Conservation (phyloP, 2,113 vertebrate species). For the Cygnus buccinator region DNA sequence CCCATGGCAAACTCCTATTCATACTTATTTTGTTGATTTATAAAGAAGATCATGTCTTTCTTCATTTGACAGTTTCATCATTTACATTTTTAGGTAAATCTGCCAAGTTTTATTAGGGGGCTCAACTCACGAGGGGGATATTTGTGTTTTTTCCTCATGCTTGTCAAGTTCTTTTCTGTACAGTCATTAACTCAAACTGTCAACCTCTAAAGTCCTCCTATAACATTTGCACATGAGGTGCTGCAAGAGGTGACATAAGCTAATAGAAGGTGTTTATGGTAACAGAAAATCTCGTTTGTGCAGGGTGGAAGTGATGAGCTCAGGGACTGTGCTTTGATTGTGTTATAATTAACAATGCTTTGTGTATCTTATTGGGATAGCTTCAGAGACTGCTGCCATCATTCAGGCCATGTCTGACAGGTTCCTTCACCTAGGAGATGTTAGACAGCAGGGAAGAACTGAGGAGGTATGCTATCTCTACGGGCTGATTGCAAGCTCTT, state of each 20-base stretch:
- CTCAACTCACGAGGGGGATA: too few species aligned
- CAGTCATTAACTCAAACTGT: too few species aligned
- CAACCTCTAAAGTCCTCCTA: too few species aligned
- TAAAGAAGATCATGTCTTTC: too few species aligned
- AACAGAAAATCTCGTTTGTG: constrained; percentile 65
- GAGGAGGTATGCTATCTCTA: background rate
- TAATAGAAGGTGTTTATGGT: constrained; percentile 56
- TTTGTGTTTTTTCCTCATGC: too few species aligned
- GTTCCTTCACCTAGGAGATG: constrained; percentile 23
- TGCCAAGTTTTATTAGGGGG: too few species aligned
- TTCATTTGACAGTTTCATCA: too few species aligned
- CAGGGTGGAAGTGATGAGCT: background rate
- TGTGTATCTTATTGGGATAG: constrained; percentile 49
- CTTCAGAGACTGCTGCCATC: constrained; percentile 19
- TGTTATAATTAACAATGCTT: constrained; percentile 47
- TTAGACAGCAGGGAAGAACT: constrained; percentile 24
- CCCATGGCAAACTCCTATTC: too few species aligned
- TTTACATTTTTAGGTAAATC: too few species aligned
- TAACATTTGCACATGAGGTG: background rate
- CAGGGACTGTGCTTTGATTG: constrained; percentile 48
- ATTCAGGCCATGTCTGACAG: background rate
- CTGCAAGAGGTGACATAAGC: constrained; percentile 46
- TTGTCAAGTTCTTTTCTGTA: too few species aligned
- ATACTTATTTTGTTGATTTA: too few species aligned
- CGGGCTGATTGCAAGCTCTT: constrained; percentile 37